Percentiles rank a stretch among this genome's conserved stretches.
phyloP scores from a whole-genome alignment of 2,113 vertebrate species.

The Gymnarchus niloticus region DNA sequence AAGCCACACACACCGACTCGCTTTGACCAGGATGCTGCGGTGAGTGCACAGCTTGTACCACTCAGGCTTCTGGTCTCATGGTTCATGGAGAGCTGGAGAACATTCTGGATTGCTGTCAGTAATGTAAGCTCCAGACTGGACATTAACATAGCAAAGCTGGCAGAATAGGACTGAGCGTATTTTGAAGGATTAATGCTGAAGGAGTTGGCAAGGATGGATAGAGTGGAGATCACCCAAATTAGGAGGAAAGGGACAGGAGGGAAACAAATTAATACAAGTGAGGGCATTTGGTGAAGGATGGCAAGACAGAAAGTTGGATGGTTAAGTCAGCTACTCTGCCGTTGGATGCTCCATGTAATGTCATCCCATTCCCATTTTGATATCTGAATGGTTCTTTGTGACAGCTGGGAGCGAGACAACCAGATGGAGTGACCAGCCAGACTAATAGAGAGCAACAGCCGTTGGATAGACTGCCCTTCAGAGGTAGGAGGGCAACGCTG shows the following conservation, averaged over 20 bases:
- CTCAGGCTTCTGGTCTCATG: not conserved
- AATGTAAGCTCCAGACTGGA: too few relatives aligned
- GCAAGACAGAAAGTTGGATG: not conserved
- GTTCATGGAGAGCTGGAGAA: not conserved
- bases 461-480: constrained; percentile 57
- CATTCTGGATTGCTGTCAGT: too few relatives aligned
- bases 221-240: not conserved
- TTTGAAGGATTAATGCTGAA: not conserved
- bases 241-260: not conserved
- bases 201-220: not conserved
- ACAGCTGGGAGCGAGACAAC: constrained; percentile 38
- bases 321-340: not conserved
- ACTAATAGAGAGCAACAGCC: constrained; percentile 41
- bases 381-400: not conserved
- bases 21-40: constrained; percentile 24
- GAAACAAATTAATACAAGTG: too few relatives aligned
- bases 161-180: not conserved
- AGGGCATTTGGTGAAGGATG: not conserved
- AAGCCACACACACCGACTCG: constrained; percentile 10
- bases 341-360: not conserved
- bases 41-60: constrained; percentile 28
- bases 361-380: not conserved
- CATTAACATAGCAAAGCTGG: too few relatives aligned
- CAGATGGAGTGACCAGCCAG: constrained; percentile 30
- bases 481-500: constrained; percentile 46